Evolutionary conservation across 2,113 vertebrate species (phyloP).

Genomic region (Anarhynchus alexandrinus): DNA sequence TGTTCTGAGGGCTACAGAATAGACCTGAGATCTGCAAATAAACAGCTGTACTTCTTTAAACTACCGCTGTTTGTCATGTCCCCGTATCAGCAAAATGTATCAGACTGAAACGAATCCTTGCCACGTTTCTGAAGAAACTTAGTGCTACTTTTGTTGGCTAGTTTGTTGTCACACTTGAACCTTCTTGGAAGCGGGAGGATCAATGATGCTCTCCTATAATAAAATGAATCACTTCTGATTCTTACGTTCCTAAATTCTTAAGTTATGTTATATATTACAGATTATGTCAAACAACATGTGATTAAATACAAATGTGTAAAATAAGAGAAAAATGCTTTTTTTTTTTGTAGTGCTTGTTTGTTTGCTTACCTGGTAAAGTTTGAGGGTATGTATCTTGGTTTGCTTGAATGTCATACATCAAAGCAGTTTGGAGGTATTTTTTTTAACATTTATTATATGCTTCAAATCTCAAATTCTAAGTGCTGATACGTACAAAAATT

Average conservation of each 20-base stretch:
- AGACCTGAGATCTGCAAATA: background rate
- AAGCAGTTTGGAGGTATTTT: background rate
- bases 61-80: background rate
- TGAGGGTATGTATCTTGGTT: background rate
- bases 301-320: background rate
- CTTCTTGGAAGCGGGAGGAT: background rate
- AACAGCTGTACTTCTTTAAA: background rate
- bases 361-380: background rate
- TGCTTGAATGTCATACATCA: background rate
- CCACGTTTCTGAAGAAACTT: background rate
- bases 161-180: background rate
- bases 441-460: background rate
- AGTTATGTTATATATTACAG: background rate
- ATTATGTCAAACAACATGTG: background rate
- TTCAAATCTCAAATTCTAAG: background rate
- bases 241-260: background rate
- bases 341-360: background rate
- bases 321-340: accelerated
- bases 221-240: background rate
- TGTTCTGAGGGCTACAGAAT: background rate
- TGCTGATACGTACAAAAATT: background rate
- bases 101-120: background rate
- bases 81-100: background rate
- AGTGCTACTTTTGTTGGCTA: background rate
- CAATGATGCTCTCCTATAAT: background rate